Conservation (phyloP, 2,797 vertebrate species). For the Platyrinchus mystaceus region DNA sequence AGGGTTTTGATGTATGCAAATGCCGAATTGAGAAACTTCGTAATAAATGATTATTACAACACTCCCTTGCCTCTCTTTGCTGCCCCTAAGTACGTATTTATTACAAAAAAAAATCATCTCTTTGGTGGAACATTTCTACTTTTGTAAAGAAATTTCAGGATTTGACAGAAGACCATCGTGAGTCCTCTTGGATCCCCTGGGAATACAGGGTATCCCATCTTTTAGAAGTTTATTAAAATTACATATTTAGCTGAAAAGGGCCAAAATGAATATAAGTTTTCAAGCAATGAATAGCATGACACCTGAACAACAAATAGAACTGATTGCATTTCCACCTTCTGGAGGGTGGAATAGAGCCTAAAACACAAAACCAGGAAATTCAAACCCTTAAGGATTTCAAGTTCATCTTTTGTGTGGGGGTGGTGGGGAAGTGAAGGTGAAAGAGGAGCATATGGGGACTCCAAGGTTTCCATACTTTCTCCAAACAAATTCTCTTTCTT, state of each 20-base stretch:
- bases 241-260: neutral
- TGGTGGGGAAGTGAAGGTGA: rapidly evolving
- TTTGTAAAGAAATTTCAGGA: neutral
- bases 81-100: neutral
- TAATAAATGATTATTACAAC: neutral
- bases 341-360: neutral
- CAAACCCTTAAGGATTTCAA: neutral
- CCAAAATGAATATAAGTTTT: neutral
- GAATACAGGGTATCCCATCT: neutral
- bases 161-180: neutral
- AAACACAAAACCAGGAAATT: neutral
- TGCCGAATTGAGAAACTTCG: neutral
- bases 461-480: neutral
- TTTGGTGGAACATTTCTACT: neutral
- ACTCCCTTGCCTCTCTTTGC: neutral
- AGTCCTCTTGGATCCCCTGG: neutral
- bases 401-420: rapidly evolving
- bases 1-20: neutral
- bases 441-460: rapidly evolving
- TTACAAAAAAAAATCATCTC: neutral
- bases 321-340: neutral
- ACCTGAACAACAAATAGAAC: neutral
- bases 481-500: neutral
- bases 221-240: neutral
- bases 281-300: neutral